These are phyloP conservation scores for Atopsyche davidsoni DNA, from an alignment of 1,140 invertebrate species.

Conservation along the genomic window DNA sequence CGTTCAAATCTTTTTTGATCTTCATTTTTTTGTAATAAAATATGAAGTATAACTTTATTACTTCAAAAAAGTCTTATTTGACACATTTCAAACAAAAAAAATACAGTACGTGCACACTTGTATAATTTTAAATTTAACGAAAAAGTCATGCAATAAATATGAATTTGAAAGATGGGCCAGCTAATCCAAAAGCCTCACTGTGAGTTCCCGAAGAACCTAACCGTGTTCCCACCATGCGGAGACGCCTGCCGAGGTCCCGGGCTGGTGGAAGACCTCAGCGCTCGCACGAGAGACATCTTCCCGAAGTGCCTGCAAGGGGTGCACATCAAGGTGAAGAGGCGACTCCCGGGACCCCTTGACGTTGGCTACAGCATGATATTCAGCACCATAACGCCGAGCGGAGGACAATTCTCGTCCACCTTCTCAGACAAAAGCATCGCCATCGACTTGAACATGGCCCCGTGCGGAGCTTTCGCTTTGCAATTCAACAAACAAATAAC, in stretches of 20 bases:
- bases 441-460: slow-evolving; percentile 1
- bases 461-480: slow-evolving; percentile 4
- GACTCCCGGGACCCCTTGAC: not conserved
- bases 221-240: not conserved
- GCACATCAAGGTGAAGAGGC: slow-evolving; percentile 10
- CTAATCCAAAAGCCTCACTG: not conserved
- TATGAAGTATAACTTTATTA: no score
- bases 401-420: slow-evolving; percentile 5
- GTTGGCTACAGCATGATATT: slow-evolving; percentile 13
- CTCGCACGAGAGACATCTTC: slow-evolving; percentile 9
- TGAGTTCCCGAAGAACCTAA: slow-evolving; percentile 14
- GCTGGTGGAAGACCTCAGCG: slow-evolving; percentile 10
- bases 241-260: slow-evolving; percentile 14
- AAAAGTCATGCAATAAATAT: no score
- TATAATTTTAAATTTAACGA: no score
- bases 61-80: no score
- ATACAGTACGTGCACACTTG: no score
- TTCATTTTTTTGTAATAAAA: no score
- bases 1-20: no score
- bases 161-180: slow-evolving; percentile 14
- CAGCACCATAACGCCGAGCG: slow-evolving; percentile 14
- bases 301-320: slow-evolving; percentile 16
- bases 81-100: no score
- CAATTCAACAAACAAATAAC: not conserved
- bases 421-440: not conserved